Conservation (phyloP, 92 coral and sea anemone genomes). For the Actinernus sp. region DNA sequence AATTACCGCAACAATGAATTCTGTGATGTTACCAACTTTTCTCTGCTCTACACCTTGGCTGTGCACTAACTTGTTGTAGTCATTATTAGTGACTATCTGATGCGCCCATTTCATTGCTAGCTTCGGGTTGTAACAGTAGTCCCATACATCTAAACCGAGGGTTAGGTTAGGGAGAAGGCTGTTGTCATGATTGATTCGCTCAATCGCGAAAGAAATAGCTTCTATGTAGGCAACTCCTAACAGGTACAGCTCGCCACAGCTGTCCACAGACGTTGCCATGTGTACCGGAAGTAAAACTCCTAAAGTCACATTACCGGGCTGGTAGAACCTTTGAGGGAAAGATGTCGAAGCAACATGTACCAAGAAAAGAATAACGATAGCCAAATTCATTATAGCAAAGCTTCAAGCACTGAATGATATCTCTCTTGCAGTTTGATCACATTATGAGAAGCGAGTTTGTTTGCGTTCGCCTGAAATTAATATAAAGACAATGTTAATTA, state of each 20-base stretch:
- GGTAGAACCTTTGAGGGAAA: slow-evolving; percentile 20
- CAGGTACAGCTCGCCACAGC: slow-evolving; percentile 56
- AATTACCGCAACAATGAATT: slow-evolving; percentile 59
- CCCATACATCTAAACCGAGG: slow-evolving; percentile 73
- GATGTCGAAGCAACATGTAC: not conserved
- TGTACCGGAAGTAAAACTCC: slow-evolving; percentile 75
- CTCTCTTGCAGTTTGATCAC: no score
- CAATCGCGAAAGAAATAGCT: slow-evolving; percentile 66
- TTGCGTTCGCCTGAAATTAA: no score
- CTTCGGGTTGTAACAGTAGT: slow-evolving; percentile 67
- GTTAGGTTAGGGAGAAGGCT: slow-evolving; percentile 51
- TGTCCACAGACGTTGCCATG: slow-evolving; percentile 40
- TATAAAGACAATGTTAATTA: no score
- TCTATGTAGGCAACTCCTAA: slow-evolving; percentile 81
- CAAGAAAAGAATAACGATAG: no score
- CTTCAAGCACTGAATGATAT: no score
- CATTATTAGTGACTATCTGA: slow-evolving; percentile 55
- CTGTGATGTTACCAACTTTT: slow-evolving; percentile 11
- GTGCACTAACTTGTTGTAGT: slow-evolving; percentile 28
- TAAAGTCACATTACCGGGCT: slow-evolving; percentile 73
- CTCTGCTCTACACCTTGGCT: not conserved
- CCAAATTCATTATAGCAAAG: no score
- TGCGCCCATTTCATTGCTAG: slow-evolving; percentile 63
- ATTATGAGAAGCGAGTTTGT: no score
- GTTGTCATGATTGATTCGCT: slow-evolving; percentile 57